Base-by-base conservation (phyloP, 2,888 invertebrate species). In the Allacma fusca region DNA sequence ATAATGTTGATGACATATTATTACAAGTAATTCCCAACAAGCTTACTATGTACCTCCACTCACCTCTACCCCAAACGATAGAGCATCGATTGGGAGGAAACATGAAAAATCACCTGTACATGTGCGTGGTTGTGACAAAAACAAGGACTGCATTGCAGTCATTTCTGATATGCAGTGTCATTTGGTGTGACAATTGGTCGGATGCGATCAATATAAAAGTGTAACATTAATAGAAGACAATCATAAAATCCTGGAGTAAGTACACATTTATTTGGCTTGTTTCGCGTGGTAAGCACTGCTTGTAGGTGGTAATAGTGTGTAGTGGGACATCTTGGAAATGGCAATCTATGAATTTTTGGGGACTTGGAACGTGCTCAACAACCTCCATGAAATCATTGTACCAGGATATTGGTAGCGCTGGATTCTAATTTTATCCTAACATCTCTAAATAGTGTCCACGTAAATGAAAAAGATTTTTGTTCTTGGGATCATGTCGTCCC, bases 351-450 rank as follows among this genome's bases (percentile, higher is more conserved):
- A 50, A 50, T 12, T 50, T 4, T 50, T 50, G 50, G 2, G 50
- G 16, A 50, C 5, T 50, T 50, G 50, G 50, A 50, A 50, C 50
- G 50, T 50, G 50, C 50, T 50, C 50, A 50, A 50, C 50, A 50
- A 16, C 50, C 50, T 50, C 50, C 16, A 16, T 12, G 16, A 50
- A 19, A 50, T 50, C 50, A 50, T 9, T n/a, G 50, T n/a, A 16
- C 19, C 50, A 50, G 16, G 1, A 16, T 13, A 5, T 5, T 9
- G 40, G 13, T 40, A 40, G 40, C n/a, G n/a, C n/a, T n/a, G n/a
- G n/a, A n/a, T n/a, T n/a, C n/a, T n/a, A n/a, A n/a, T n/a, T n/a
- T n/a, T n/a, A n/a, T n/a, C n/a, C n/a, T n/a, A n/a, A n/a, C n/a
- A n/a, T n/a, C n/a, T n/a, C n/a, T n/a, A n/a, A n/a, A n/a, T n/a